Evolutionary conservation across 2,113 vertebrate genomes (phyloP).

Genomic region (Rhabdomys dilectus): DNA sequence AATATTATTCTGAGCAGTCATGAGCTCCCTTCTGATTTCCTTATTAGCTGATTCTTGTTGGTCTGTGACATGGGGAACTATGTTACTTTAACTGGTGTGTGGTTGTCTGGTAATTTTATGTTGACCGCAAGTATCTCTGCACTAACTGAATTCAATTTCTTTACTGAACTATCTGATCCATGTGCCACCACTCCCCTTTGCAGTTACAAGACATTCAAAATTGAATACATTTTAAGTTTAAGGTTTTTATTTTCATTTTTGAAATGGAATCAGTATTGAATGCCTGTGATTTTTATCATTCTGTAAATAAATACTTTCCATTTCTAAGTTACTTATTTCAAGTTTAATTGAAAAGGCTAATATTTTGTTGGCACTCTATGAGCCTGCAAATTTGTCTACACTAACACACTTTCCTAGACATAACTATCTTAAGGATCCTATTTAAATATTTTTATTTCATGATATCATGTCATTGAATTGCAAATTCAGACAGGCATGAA

Average conservation of each 20-base stretch:
- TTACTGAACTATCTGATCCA: neutral
- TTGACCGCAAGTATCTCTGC: neutral
- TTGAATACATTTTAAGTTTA: neutral
- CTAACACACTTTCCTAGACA: neutral
- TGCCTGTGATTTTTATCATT: neutral
- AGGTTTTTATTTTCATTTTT: neutral
- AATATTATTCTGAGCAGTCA: neutral
- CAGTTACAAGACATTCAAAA: neutral
- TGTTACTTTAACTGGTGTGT: neutral
- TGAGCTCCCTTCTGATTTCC: neutral
- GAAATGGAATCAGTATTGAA: neutral
- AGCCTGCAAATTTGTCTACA: neutral
- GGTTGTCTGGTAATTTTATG: neutral
- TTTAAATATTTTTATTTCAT: neutral
- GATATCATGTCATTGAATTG: conserved; percentile 30
- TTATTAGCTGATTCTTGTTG: neutral
- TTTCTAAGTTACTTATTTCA: neutral
- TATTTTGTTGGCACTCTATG: neutral
- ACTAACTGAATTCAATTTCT: neutral
- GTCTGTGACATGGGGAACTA: neutral
- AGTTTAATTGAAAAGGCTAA: conserved; percentile 13
- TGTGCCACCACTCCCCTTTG: neutral
- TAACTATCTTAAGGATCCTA: neutral
- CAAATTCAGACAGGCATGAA: conserved; percentile 15
- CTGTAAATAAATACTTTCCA: neutral